Percentiles rank a stretch among this genome's conserved stretches.
These are phyloP conservation scores for Chrysolina oricalcia DNA, from an alignment of 2,888 invertebrate genomes.

Conservation along the genomic window DNA sequence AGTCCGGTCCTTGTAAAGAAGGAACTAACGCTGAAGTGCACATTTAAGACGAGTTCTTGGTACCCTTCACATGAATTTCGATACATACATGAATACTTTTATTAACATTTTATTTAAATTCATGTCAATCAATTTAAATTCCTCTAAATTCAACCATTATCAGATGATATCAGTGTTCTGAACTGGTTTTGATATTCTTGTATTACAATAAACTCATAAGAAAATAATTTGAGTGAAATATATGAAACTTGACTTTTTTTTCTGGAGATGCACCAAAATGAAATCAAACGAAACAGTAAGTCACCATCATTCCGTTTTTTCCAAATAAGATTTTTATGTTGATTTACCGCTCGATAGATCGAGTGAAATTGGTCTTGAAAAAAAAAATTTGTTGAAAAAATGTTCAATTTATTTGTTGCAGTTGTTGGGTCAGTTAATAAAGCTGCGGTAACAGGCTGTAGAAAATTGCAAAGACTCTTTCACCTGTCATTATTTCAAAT, in stretches of 20 bases:
- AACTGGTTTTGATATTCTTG: conserved; percentile 45
- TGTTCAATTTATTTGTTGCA: too few species aligned
- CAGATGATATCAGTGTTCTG: conserved; percentile 46
- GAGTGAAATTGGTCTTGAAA: too few species aligned
- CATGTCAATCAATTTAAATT: conserved; percentile 61
- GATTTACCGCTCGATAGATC: too few species aligned
- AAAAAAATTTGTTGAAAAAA: too few species aligned
- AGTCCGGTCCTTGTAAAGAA: conserved; percentile 49
- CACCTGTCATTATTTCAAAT: too few species aligned
- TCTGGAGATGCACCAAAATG: too few species aligned
- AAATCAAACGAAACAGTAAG: too few species aligned
- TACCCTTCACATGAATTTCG: conserved; percentile 61
- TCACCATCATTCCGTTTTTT: too few species aligned
- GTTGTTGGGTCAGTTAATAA: too few species aligned
- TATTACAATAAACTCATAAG: conserved; percentile 5
- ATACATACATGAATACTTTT: conserved; percentile 56
- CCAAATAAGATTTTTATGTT: too few species aligned
- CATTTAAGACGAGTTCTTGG: conserved; percentile 61
- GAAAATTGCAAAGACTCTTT: too few species aligned
- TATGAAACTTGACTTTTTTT: not conserved
- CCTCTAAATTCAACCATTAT: conserved; percentile 53
- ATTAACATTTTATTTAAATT: conserved; percentile 57
- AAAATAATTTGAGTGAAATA: not conserved
- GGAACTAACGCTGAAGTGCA: conserved; percentile 55
- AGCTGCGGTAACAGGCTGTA: too few species aligned